phyloP scores from a whole-genome alignment of 2,113 vertebrate genomes.

The Menidia beryllina region DNA sequence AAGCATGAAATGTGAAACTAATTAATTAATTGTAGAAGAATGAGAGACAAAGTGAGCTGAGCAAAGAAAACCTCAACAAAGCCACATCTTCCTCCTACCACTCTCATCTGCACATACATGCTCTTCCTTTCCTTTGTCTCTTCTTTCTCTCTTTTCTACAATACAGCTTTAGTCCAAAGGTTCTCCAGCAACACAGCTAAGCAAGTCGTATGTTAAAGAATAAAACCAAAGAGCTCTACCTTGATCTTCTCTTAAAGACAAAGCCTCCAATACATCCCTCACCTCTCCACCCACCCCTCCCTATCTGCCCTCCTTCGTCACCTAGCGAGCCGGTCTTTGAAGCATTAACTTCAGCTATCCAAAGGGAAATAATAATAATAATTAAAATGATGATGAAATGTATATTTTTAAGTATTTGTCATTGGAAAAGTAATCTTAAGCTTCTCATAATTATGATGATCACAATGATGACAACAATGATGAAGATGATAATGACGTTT shows the following conservation, averaged over 20 bases:
- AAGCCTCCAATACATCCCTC: conserved; percentile 41
- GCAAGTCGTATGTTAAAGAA: conserved; percentile 79
- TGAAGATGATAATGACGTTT: conserved; percentile 78
- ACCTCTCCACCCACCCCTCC: conserved; percentile 1
- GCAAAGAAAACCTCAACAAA: conserved; percentile 37
- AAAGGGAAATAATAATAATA: conserved; percentile 83
- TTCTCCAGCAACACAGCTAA: conserved; percentile 76
- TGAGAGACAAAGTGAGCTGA: conserved; percentile 30
- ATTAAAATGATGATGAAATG: conserved; percentile 81
- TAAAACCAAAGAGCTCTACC: conserved; percentile 86
- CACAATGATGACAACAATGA: conserved; percentile 58
- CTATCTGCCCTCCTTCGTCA: conserved; percentile 54
- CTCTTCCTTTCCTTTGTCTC: conserved; percentile 40
- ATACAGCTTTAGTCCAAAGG: conserved; percentile 86
- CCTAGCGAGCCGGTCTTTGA: conserved; percentile 79
- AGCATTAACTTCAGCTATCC: conserved; percentile 82
- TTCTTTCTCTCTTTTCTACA: conserved; percentile 56
- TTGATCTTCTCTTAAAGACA: conserved; percentile 72
- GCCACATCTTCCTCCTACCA: conserved; percentile 55
- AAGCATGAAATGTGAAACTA: neutral
- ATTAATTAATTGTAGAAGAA: conserved; percentile 17
- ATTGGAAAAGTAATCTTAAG: conserved; percentile 81
- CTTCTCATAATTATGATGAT: conserved; percentile 79
- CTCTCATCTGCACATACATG: conserved; percentile 48
- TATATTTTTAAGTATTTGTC: conserved; percentile 88